Evolutionary conservation across 2,888 invertebrate genomes (phyloP).

Genomic region (Lasioglossum pauxillum): DNA sequence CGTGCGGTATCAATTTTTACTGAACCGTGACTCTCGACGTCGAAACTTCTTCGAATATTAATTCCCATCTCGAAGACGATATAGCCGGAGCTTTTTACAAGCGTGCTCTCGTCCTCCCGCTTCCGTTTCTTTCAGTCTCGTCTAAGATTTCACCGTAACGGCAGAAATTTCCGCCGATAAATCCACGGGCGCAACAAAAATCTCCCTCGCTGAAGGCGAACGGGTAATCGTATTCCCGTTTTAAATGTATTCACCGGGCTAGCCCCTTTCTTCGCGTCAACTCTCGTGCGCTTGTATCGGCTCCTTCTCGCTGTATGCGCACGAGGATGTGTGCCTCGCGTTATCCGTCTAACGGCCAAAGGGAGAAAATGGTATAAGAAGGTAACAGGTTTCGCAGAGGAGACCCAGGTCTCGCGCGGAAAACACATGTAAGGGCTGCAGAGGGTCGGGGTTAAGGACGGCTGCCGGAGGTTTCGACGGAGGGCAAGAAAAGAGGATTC

Average conservation of each 20-base stretch:
- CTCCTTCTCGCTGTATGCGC: slow-evolving; percentile 8
- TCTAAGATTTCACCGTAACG: slow-evolving; percentile 69
- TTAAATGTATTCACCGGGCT: slow-evolving; percentile 80
- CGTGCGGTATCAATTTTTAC: slow-evolving; percentile 15
- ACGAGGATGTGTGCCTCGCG: slow-evolving; percentile 22
- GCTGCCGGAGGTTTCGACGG: slow-evolving; percentile 58
- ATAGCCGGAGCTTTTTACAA: slow-evolving; percentile 34
- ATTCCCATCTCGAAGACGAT: slow-evolving; percentile 22
- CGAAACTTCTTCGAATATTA: slow-evolving; percentile 39
- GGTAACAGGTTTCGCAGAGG: slow-evolving; percentile 58
- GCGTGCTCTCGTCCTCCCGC: slow-evolving; percentile 44
- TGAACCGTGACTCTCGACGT: slow-evolving; percentile 7
- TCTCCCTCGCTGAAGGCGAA: slow-evolving; percentile 53
- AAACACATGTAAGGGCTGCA: slow-evolving; percentile 72
- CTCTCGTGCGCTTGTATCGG: slow-evolving; percentile 21
- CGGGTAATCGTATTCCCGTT: slow-evolving; percentile 81
- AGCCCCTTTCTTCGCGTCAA: slow-evolving; percentile 14
- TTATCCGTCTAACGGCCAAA: slow-evolving; percentile 55
- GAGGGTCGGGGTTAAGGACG: slow-evolving; percentile 52
- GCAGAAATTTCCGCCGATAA: slow-evolving; percentile 81
- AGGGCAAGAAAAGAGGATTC: slow-evolving; percentile 81
- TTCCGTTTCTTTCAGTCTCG: slow-evolving; percentile 66
- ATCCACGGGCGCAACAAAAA: slow-evolving; percentile 74
- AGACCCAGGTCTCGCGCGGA: slow-evolving; percentile 40
- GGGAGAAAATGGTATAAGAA: slow-evolving; percentile 57